Conservation (phyloP, 2,888 invertebrate genomes). For the Exocentrus adspersus region DNA sequence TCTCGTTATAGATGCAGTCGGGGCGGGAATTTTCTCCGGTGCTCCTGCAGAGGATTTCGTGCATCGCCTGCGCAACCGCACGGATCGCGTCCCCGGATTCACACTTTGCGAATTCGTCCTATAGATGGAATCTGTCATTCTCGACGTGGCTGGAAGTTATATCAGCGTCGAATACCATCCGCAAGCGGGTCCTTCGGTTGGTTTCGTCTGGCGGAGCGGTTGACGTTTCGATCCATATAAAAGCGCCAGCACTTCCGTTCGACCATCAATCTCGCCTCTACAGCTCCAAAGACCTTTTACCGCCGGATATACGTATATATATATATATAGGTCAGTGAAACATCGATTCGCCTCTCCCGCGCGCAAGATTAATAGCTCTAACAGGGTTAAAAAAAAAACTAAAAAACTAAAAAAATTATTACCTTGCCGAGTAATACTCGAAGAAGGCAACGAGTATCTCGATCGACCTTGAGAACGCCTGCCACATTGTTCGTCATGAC, state of each 20-base stretch:
- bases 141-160: too few species aligned
- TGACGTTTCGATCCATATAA: too few species aligned
- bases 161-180: too few species aligned
- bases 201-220: too few species aligned
- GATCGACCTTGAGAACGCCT: constrained; percentile 81
- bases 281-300: background rate
- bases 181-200: too few species aligned
- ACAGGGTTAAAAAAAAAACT: too few species aligned
- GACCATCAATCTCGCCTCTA: background rate
- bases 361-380: constrained; percentile 4
- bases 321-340: constrained; percentile 10
- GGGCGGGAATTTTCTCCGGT: background rate
- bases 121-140: too few species aligned
- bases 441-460: constrained; percentile 85
- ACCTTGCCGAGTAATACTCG: constrained; percentile 84
- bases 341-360: background rate
- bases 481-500: constrained; percentile 72
- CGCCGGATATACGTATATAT: constrained; percentile 8
- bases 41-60: background rate
- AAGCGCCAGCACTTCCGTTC: background rate
- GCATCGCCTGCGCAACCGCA: background rate
- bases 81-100: background rate
- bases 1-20: too few species aligned
- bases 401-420: constrained; percentile 49
- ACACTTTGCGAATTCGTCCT: too few species aligned